Conservation (phyloP, 2,797 vertebrate genomes). For the Bovichtus diacanthus region DNA sequence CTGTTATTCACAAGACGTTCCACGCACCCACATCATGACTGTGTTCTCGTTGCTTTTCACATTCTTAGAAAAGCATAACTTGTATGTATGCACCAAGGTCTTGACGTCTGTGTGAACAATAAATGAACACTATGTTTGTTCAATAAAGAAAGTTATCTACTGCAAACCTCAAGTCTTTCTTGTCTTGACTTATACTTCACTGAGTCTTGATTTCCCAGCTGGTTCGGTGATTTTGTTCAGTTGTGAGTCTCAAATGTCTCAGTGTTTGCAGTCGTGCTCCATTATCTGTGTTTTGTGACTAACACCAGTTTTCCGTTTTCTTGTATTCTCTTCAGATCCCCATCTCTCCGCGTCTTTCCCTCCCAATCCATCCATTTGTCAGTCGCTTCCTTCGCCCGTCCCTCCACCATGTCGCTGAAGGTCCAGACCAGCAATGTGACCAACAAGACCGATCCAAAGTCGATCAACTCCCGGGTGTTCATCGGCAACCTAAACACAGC, state of each 20-base stretch:
- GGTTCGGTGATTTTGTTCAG: neutral
- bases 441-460: constrained; percentile 97
- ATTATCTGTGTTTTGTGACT: neutral
- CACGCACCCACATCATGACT: neutral
- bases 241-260: neutral
- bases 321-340: constrained; percentile 15
- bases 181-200: neutral
- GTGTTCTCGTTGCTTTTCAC: neutral
- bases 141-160: neutral
- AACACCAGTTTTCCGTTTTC: neutral
- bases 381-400: neutral
- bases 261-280: neutral
- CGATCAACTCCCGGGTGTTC: constrained; percentile 95
- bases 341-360: neutral
- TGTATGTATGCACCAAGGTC: neutral
- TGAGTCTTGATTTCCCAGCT: neutral
- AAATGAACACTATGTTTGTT: neutral
- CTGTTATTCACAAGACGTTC: neutral
- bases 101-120: neutral
- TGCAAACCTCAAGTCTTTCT: neutral
- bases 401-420: constrained; percentile 89
- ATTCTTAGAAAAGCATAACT: neutral
- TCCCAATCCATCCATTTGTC: constrained; percentile 5
- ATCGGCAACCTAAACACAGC: constrained; percentile 97
- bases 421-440: constrained; percentile 96